Conservation (phyloP, 2,888 invertebrate genomes). For the Calliphora vomitoria region DNA sequence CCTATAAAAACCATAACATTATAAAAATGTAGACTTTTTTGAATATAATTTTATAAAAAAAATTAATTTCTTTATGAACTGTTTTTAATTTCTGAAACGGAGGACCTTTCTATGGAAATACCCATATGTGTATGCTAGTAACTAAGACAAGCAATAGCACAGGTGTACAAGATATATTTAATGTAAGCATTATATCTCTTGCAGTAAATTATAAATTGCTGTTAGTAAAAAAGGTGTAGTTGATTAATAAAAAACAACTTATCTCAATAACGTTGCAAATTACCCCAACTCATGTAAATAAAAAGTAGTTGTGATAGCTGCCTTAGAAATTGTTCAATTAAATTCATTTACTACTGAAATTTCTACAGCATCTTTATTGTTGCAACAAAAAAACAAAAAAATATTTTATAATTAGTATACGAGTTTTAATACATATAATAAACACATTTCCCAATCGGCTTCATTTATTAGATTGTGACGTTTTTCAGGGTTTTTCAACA, state of each 20-base stretch:
- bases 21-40: no score
- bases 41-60: no score
- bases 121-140: no score
- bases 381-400: no score
- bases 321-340: slow-evolving; percentile 1
- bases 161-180: slow-evolving; percentile 5
- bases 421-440: not conserved
- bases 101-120: no score
- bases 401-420: not conserved
- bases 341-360: not conserved
- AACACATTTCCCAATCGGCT: not conserved
- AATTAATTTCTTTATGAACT: no score
- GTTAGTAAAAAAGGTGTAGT: not conserved
- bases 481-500: not conserved
- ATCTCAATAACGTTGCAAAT: slow-evolving; percentile 4
- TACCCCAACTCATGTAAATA: not conserved
- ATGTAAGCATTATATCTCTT: slow-evolving; percentile 17
- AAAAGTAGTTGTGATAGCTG: slow-evolving; percentile 5
- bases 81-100: no score
- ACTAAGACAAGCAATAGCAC: not conserved
- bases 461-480: not conserved
- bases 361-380: not conserved
- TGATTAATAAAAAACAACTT: not conserved
- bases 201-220: slow-evolving; percentile 7
- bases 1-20: no score